Conservation (phyloP, 2,113 vertebrate species). For the Nerophis lumbriciformis region DNA sequence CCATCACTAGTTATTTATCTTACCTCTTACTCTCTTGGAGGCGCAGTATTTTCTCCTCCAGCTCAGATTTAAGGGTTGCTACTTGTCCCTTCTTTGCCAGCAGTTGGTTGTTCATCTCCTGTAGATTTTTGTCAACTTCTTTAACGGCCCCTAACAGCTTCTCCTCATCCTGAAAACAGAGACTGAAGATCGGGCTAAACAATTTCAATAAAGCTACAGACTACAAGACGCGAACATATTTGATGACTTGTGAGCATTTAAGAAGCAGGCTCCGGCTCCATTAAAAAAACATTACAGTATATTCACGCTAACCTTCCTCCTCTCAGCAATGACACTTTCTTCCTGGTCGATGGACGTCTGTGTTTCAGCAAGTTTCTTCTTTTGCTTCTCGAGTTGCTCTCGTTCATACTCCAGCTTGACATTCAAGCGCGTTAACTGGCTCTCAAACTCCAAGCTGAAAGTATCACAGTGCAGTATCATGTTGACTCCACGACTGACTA, state of each 20-base stretch:
- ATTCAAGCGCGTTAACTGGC: slow-evolving; percentile 76
- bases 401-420: slow-evolving; percentile 80
- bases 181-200: not conserved
- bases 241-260: no score
- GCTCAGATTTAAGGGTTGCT: slow-evolving; percentile 67
- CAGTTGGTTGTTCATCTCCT: slow-evolving; percentile 68
- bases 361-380: slow-evolving; percentile 51
- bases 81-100: slow-evolving; percentile 68
- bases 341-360: slow-evolving; percentile 70
- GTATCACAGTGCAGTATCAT: not conserved
- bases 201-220: not conserved
- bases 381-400: slow-evolving; percentile 73
- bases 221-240: no score
- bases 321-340: slow-evolving; percentile 50
- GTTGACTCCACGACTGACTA: not conserved
- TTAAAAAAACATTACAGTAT: not conserved
- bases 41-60: slow-evolving; percentile 73
- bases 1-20: not conserved
- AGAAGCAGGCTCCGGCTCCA: no score
- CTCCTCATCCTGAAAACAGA: slow-evolving; percentile 73
- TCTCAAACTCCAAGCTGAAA: slow-evolving; percentile 87
- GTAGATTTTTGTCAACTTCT: slow-evolving; percentile 62
- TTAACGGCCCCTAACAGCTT: slow-evolving; percentile 70
- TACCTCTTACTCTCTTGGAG: slow-evolving; percentile 77
- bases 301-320: slow-evolving; percentile 67